Conservation (phyloP, 2,888 invertebrate genomes). For the Pristionchus arcanus region DNA sequence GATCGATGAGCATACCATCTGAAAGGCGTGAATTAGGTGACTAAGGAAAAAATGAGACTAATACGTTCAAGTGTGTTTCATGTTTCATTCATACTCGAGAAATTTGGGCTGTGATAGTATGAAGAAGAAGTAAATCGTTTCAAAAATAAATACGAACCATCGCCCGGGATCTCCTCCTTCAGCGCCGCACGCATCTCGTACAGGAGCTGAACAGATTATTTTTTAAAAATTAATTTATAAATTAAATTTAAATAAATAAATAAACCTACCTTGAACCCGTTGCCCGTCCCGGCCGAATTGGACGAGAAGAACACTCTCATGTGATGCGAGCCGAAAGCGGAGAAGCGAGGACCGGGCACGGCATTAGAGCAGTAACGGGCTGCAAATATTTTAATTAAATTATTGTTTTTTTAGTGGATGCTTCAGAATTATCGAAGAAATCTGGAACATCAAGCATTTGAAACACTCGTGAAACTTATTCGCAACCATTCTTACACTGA, state of each 20-base stretch:
- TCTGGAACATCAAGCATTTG: too few species aligned
- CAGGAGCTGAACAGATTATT: conserved; percentile 83
- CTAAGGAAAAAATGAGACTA: too few species aligned
- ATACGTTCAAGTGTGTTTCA: too few species aligned
- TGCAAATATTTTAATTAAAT: conserved; percentile 54
- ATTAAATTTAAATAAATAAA: neutral
- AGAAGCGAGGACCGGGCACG: conserved; percentile 95
- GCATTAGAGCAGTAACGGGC: conserved; percentile 90
- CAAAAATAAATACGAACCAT: conserved; percentile 48
- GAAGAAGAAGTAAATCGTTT: too few species aligned
- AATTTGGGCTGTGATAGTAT: too few species aligned
- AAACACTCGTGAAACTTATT: neutral
- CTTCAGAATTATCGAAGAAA: too few species aligned
- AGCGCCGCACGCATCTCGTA: conserved; percentile 88
- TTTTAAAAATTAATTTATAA: neutral
- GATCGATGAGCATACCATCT: conserved; percentile 56
- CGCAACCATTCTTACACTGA: too few species aligned
- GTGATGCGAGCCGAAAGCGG: conserved; percentile 90
- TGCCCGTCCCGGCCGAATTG: conserved; percentile 90
- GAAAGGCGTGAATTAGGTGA: conserved; percentile 56
- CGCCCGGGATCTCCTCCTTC: conserved; percentile 71
- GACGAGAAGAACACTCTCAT: conserved; percentile 92
- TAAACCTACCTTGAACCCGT: conserved; percentile 88
- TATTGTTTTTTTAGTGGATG: too few species aligned
- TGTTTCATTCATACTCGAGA: too few species aligned